phyloP scores from a whole-genome alignment of 2,888 invertebrate species.

The Vandiemenella viatica region DNA sequence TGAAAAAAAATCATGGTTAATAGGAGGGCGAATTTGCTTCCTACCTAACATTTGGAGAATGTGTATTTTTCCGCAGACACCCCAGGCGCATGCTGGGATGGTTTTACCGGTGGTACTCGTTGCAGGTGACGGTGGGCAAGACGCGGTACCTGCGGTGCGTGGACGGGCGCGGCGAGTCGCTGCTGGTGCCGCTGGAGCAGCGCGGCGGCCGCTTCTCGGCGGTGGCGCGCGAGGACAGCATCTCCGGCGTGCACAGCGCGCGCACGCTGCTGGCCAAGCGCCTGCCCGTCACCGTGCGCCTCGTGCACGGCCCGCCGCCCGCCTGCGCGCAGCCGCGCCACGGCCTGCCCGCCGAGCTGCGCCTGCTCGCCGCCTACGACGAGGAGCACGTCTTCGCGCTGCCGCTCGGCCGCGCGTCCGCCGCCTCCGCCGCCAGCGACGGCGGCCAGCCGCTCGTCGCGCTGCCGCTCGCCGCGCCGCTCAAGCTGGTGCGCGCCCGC shows the following conservation, averaged over 20 bases:
- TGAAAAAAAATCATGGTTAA: too few species aligned
- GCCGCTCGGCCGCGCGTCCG: slow-evolving; percentile 67
- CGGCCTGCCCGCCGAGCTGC: slow-evolving; percentile 72
- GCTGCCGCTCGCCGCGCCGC: slow-evolving; percentile 69
- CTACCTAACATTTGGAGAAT: too few species aligned
- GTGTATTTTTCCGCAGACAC: too few species aligned
- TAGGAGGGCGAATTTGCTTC: too few species aligned
- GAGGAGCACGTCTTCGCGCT: slow-evolving; percentile 74
- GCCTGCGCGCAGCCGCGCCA: slow-evolving; percentile 61
- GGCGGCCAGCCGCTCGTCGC: slow-evolving; percentile 65
- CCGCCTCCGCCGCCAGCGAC: slow-evolving; percentile 81
- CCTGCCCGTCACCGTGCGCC: slow-evolving; percentile 78
- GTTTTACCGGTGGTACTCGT: too few species aligned
- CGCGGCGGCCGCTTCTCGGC: slow-evolving; percentile 76
- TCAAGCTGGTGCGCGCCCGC: slow-evolving; percentile 67
- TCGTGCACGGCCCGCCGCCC: slow-evolving; percentile 81
- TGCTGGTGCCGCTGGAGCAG: slow-evolving; percentile 71
- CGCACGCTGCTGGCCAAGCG: slow-evolving; percentile 76
- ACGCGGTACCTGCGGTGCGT: slow-evolving; percentile 75
- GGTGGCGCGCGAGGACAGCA: slow-evolving; percentile 82
- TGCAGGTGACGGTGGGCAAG: slow-evolving; percentile 27
- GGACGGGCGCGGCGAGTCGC: slow-evolving; percentile 67
- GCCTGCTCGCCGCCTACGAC: slow-evolving; percentile 69
- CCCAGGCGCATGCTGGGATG: too few species aligned
- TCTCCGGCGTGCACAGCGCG: slow-evolving; percentile 86